Base-by-base conservation (phyloP, 1,140 invertebrate genomes). In the Drosophila bipectinata region DNA sequence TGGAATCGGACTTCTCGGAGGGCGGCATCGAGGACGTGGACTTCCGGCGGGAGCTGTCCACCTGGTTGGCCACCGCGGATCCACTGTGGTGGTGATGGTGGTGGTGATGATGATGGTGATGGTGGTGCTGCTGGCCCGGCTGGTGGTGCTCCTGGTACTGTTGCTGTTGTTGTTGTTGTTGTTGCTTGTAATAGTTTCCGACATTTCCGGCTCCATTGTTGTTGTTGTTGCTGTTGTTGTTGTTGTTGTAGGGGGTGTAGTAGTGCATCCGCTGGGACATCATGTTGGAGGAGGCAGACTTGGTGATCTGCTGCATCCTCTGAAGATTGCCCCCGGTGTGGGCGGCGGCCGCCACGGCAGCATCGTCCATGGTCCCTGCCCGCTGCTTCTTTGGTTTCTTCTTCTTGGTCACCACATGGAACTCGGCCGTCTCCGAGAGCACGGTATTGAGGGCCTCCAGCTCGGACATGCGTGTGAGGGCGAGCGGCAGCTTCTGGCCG, bases 381-480 rank as follows among this genome's bases (percentile, higher is more conserved):
- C 93, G 92, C 24, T 93, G 94, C 77, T 95, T 95, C 91, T 95
- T 95, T 75, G 93, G 94, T 67, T 95, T 95, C 79, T 95, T 95
- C 83, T 95, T 95, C 66, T 95, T 95, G 2, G 94, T 95, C 12
- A 95, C 95, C 28, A 95, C 93, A 72, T 94, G 93, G 80, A 95
- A 95, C 48, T 95, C 95, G 1, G 92, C 92, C 7, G 92, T 92
- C 74, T 93, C 93, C n/a, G 91, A 73, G 14, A 90, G 67, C 45
- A 90, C 74, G 8, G 90, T 83, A 4, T 88, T 88, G 1, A 88
- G 41, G 0, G 84, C 84, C 12, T 89, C 84, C 64, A 88, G 44
- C 39, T 88, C 83, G 14, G 83, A 89, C 84, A 88, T 83, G 54
- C 79, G 71, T 15, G 83, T 45, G 47, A 83, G 8, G 2, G 63